phyloP scores from a whole-genome alignment of 2,113 vertebrate genomes.

The Calonectris borealis region DNA sequence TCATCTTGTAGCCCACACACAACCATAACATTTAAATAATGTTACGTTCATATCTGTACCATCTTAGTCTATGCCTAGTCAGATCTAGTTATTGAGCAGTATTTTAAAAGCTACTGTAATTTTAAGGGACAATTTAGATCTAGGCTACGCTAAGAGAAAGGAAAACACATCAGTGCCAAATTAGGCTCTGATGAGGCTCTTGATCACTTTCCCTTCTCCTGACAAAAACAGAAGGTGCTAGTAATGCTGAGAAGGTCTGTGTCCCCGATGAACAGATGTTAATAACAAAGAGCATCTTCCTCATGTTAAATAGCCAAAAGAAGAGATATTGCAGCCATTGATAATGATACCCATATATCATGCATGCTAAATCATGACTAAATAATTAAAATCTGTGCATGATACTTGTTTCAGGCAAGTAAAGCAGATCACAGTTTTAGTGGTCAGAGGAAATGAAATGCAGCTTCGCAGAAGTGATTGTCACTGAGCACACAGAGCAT shows the following conservation, averaged over 20 bases:
- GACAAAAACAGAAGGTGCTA: constrained; percentile 88
- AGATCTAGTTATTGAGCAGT: constrained; percentile 47
- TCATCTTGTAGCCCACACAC: constrained; percentile 36
- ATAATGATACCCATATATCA: constrained; percentile 71
- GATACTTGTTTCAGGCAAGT: constrained; percentile 65
- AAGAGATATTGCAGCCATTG: constrained; percentile 83
- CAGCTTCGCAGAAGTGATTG: constrained; percentile 81
- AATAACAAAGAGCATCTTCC: constrained; percentile 88
- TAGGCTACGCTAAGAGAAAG: constrained; percentile 37
- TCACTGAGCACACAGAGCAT: constrained; percentile 48
- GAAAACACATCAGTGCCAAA: constrained; percentile 87
- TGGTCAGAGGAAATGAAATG: constrained; percentile 83
- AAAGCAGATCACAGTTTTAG: constrained; percentile 77
- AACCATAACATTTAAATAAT: constrained; percentile 40
- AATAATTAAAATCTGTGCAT: constrained; percentile 67
- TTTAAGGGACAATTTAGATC: constrained; percentile 57
- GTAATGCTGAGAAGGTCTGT: constrained; percentile 82
- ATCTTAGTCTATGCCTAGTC: not conserved
- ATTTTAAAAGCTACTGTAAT: constrained; percentile 44
- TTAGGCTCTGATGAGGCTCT: constrained; percentile 90
- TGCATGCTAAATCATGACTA: constrained; percentile 63
- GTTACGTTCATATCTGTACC: not conserved
- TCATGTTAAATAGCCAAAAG: constrained; percentile 85
- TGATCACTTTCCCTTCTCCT: constrained; percentile 87
- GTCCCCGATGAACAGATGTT: constrained; percentile 86